A percentile compares a stretch with the other conserved stretches of the same genome.
phyloP scores from a whole-genome alignment of 1,140 invertebrate genomes.

The Lucilia sericata region DNA sequence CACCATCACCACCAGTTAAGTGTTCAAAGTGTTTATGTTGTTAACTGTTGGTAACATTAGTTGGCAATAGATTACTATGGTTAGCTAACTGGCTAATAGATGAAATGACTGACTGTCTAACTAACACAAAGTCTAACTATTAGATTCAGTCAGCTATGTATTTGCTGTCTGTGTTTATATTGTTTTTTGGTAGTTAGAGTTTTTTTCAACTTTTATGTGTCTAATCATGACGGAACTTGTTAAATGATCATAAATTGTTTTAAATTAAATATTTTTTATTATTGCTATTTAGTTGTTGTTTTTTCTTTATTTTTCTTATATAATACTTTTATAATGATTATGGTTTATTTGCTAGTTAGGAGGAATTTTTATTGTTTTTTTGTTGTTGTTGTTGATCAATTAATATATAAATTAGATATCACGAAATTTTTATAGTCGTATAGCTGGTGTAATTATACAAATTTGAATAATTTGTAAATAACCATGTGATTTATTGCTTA shows the following conservation, averaged over 20 bases:
- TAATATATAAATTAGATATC: no score
- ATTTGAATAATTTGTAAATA: no score
- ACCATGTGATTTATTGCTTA: no score
- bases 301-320: neutral
- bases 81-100: constrained; percentile 15
- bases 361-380: no score
- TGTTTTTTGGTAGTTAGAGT: constrained; percentile 13
- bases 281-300: neutral
- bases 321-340: no score
- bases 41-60: constrained; percentile 23
- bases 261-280: constrained; percentile 43
- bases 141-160: neutral
- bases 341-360: no score
- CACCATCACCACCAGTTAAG: neutral
- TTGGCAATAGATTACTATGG: constrained; percentile 19
- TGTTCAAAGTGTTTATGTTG: constrained; percentile 41
- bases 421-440: no score
- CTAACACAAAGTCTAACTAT: neutral
- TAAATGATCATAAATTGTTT: constrained; percentile 44
- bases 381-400: no score
- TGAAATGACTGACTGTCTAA: neutral
- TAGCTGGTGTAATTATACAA: no score
- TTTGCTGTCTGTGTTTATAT: neutral
- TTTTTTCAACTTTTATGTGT: constrained; percentile 1
- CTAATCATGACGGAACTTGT: constrained; percentile 42